Conservation (phyloP, 2,888 invertebrate species). For the Perizoma flavofasciatum region DNA sequence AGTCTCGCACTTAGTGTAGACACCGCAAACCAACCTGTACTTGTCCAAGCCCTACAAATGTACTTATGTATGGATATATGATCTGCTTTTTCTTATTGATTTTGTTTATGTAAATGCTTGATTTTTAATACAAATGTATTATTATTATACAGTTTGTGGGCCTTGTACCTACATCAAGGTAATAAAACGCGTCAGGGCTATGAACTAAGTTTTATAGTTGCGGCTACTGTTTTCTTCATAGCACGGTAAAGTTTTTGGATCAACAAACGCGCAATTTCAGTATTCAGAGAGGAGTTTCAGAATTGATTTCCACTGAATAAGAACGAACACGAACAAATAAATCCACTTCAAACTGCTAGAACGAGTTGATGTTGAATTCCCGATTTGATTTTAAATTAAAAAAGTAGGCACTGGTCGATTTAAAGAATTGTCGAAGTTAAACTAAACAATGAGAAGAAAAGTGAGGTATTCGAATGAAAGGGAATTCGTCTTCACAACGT, state of each 20-base stretch:
- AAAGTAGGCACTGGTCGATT: conserved; percentile 9
- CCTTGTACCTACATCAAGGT: too few species aligned
- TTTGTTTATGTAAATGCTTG: too few species aligned
- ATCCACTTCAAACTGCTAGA: conserved; percentile 31
- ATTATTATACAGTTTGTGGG: too few species aligned
- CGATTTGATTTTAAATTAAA: conserved; percentile 35
- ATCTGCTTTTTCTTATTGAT: too few species aligned
- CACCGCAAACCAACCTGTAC: too few species aligned
- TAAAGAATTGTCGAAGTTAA: conserved; percentile 37
- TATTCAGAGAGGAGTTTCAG: conserved; percentile 31
- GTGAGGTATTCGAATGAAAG: conserved; percentile 45
- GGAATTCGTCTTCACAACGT: conserved; percentile 45
- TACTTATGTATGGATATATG: too few species aligned
- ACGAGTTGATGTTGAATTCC: conserved; percentile 35
- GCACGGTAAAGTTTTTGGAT: conserved; percentile 23
- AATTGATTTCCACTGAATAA: conserved; percentile 34
- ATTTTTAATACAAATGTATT: too few species aligned
- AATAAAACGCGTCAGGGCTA: too few species aligned
- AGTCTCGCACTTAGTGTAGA: too few species aligned
- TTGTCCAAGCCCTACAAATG: too few species aligned
- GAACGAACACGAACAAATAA: conserved; percentile 37
- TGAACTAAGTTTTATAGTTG: background rate
- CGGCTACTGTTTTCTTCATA: conserved; percentile 8
- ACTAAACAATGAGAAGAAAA: conserved; percentile 47
- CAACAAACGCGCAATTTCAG: conserved; percentile 28